These are phyloP conservation scores for Halocynthia roretzi DNA, from an alignment of 23 tunicate genomes.

Conservation along the genomic window DNA sequence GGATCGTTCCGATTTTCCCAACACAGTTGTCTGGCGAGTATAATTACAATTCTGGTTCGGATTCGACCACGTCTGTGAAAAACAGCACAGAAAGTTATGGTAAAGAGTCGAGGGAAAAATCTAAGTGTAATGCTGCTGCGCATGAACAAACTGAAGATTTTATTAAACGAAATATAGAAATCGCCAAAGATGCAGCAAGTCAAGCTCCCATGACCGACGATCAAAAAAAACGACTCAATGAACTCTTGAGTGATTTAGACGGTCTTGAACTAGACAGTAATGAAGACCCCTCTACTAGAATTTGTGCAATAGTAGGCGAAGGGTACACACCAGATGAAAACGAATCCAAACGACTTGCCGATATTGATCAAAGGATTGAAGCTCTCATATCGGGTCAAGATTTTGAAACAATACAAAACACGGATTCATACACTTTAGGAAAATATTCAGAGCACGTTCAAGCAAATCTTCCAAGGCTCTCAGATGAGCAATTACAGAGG, in stretches of 20 bases:
- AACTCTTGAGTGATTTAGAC: slow-evolving; percentile 48
- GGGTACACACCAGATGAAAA: slow-evolving; percentile 51
- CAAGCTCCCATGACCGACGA: slow-evolving; percentile 72
- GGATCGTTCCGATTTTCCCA: slow-evolving; percentile 58
- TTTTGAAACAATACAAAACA: slow-evolving; percentile 43
- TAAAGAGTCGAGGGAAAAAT: neutral
- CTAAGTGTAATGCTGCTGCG: slow-evolving; percentile 3
- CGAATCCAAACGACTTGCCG: slow-evolving; percentile 31
- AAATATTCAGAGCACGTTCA: slow-evolving; percentile 12
- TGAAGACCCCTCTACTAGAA: neutral
- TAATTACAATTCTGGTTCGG: neutral
- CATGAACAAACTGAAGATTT: slow-evolving; percentile 33
- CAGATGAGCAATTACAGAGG: slow-evolving; percentile 52
- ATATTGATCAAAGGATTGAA: slow-evolving; percentile 50
- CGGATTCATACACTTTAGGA: slow-evolving; percentile 1
- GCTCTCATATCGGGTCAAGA: slow-evolving; percentile 31
- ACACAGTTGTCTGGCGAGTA: slow-evolving; percentile 26
- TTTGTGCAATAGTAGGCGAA: slow-evolving; percentile 18
- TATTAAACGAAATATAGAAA: slow-evolving; percentile 65
- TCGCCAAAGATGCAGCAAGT: slow-evolving; percentile 83
- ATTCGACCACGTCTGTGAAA: neutral
- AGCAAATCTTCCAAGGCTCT: slow-evolving; percentile 28
- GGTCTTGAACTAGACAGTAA: slow-evolving; percentile 12
- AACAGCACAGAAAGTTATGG: no score
- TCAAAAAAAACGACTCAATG: slow-evolving; percentile 54